Evolutionary conservation across 2,888 invertebrate species (phyloP), one percentile per base, ranked within the genome.

Genomic region (Zaprionus lineosus): DNA sequence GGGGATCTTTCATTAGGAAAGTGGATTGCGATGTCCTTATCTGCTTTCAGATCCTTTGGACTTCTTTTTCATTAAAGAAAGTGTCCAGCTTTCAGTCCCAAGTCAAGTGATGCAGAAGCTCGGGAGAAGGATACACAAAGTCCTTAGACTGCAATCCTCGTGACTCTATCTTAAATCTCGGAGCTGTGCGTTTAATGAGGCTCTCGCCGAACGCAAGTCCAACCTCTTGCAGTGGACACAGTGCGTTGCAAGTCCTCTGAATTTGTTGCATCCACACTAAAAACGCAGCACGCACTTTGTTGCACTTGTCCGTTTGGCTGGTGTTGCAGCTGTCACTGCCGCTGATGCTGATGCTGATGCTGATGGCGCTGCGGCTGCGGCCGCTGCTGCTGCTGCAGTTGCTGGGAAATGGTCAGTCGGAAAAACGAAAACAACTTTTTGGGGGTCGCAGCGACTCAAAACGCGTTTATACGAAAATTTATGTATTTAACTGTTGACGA

Each of bases 381-480:
- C n/a, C n/a, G n/a, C 11, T 41, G 14, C 29, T 15, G 3, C 6
- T 2, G n/a, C n/a, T 21, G 66, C 60, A 71, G 41, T 51, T 52
- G 71, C 16, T 48, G 50, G 16, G 56, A 61, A 66, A 61, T 61
- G 36, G 39, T 39, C 29, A 67, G 33, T 40, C 31, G 43, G 26
- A 26, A 36, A 52, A 53, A 47, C 34, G 53, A 50, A 50, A 64
- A 64, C 58, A 16, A 41, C 37, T 39, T 68, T 71, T 52, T 28
- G 39, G 28, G 59, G 55, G 28, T 41, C 57, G 77, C 50, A 68
- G 53, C 34, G 50, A 53, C 74, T 60, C 62, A 66, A 82, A 82
- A 78, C 75, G 85, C 83, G 85, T 84, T 84, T 79, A 79, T 82
- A 84, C 75, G 83, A 83, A 78, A 81, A 81, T 85, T 85, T 83